phyloP scores from a whole-genome alignment of 2,113 vertebrate species.

The Cyprinodon variegatus region DNA sequence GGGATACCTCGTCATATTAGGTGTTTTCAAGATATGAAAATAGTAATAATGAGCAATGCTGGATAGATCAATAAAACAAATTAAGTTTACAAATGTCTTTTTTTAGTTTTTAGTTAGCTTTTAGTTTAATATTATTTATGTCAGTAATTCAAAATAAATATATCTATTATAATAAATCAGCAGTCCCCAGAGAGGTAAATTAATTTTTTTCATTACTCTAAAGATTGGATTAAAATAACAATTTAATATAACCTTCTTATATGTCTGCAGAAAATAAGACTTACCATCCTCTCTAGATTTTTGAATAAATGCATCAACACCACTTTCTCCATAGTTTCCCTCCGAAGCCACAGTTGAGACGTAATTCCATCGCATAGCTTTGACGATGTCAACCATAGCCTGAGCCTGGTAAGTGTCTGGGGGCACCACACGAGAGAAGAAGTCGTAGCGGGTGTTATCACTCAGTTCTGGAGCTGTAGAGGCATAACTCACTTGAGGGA shows the following conservation, averaged over 20 bases:
- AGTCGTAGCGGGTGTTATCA: conserved; percentile 96
- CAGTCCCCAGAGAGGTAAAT: background rate
- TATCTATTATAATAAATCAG: background rate
- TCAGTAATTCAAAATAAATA: background rate
- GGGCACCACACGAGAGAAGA: conserved; percentile 94
- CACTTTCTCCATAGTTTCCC: conserved; percentile 94
- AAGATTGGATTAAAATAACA: conserved; percentile 4
- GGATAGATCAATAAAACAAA: background rate
- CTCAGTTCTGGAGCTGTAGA: conserved; percentile 95
- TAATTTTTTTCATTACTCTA: background rate
- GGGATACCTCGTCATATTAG: too few species aligned
- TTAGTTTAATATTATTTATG: background rate
- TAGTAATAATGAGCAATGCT: background rate
- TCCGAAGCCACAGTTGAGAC: conserved; percentile 95
- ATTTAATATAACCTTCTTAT: background rate
- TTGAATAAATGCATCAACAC: conserved; percentile 95
- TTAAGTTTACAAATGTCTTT: background rate
- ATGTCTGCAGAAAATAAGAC: conserved; percentile 49
- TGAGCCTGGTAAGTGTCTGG: conserved; percentile 96
- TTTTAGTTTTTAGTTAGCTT: background rate
- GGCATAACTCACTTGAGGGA: conserved; percentile 97
- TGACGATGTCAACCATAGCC: conserved; percentile 97
- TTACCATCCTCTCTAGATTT: conserved; percentile 95
- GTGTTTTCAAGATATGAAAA: background rate
- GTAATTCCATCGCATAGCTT: conserved; percentile 94